Conservation (phyloP, 2,113 vertebrate genomes). For the Tachuris rubrigastra region DNA sequence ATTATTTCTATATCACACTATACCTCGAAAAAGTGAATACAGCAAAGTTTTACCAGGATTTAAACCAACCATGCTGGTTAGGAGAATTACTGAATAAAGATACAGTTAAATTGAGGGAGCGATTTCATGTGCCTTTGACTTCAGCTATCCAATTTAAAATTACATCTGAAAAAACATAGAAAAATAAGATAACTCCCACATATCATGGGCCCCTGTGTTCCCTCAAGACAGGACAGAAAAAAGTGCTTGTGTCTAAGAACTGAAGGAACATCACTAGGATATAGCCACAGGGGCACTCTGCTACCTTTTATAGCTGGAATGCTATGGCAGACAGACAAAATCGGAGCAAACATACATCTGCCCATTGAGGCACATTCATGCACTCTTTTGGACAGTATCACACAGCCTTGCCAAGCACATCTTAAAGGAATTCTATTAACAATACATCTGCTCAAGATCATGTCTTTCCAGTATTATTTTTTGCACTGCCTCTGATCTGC, state of each 20-base stretch:
- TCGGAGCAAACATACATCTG: background rate
- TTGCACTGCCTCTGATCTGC: background rate
- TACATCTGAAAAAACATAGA: background rate
- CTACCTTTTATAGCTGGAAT: background rate
- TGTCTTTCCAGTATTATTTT: background rate
- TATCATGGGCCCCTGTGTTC: background rate
- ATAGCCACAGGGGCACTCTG: background rate
- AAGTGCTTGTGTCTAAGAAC: background rate
- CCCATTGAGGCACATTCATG: background rate
- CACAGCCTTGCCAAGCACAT: background rate
- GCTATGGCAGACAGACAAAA: background rate
- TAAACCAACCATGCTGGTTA: background rate
- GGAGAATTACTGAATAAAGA: background rate
- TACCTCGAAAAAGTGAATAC: background rate
- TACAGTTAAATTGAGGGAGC: background rate
- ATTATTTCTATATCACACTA: background rate
- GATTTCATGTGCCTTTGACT: background rate
- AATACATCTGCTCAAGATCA: background rate
- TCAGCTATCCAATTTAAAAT: background rate
- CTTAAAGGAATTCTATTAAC: background rate
- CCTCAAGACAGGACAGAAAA: background rate
- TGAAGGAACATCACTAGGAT: background rate
- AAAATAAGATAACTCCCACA: background rate
- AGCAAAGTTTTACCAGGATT: background rate
- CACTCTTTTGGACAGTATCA: background rate